phyloP scores from a whole-genome alignment of 2,888 invertebrate species.

The Nipponacmea schrenckii region DNA sequence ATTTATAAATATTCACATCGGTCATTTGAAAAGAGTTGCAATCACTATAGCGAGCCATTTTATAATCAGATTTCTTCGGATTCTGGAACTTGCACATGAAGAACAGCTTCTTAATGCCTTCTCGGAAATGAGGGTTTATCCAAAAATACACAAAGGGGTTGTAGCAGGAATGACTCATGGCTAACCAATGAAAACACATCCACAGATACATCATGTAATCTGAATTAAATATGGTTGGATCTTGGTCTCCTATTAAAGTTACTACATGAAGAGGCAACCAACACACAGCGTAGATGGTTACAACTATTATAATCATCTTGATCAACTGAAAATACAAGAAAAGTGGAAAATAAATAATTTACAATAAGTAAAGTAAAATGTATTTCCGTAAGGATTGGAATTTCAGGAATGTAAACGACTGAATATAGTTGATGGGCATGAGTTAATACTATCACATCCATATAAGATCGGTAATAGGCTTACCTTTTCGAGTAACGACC shows the following conservation, averaged over 20 bases:
- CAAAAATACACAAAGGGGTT: slow-evolving; percentile 66
- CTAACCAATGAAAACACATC: slow-evolving; percentile 59
- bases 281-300: slow-evolving; percentile 84
- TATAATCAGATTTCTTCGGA: slow-evolving; percentile 8
- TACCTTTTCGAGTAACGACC: no score
- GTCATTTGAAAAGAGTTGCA: neutral
- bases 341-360: neutral
- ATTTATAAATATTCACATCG: no score
- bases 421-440: no score
- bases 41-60: slow-evolving; percentile 9
- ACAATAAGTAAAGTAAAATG: no score
- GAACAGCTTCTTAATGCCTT: slow-evolving; percentile 48
- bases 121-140: slow-evolving; percentile 62
- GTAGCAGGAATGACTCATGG: slow-evolving; percentile 65
- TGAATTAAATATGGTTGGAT: slow-evolving; percentile 47
- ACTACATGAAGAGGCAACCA: slow-evolving; percentile 80
- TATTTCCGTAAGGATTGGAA: no score
- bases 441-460: no score
- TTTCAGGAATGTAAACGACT: no score
- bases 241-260: slow-evolving; percentile 55
- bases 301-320: slow-evolving; percentile 91
- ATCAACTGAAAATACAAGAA: slow-evolving; percentile 77
- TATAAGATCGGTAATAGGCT: no score
- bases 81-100: slow-evolving; percentile 6
- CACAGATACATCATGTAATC: slow-evolving; percentile 56